phyloP scores from a whole-genome alignment of 2,888 invertebrate species.

The Drosophila merina region DNA sequence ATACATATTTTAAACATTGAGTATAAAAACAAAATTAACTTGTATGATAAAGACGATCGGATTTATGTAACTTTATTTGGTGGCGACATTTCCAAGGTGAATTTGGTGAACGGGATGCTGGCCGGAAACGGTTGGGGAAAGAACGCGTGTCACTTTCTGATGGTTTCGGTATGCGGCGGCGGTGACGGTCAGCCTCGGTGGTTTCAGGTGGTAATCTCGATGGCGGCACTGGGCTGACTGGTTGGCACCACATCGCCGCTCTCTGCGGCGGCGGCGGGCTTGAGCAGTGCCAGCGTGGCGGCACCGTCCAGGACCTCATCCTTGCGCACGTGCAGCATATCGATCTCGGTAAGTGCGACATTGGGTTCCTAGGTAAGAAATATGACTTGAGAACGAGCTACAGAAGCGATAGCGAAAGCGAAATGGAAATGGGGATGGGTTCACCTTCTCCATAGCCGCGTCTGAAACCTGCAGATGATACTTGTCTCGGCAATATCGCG shows the following conservation, averaged over 20 bases:
- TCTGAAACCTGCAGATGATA: slow-evolving; percentile 89
- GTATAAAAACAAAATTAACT: background rate
- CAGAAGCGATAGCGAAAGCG: slow-evolving; percentile 8
- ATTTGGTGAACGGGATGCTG: slow-evolving; percentile 6
- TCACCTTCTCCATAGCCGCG: slow-evolving; percentile 81
- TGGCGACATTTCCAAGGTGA: slow-evolving; percentile 6
- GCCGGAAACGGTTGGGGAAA: slow-evolving; percentile 17
- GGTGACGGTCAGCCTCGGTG: background rate
- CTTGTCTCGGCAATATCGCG: slow-evolving; percentile 88
- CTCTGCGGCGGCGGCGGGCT: slow-evolving; percentile 24
- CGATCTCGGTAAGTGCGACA: slow-evolving; percentile 81
- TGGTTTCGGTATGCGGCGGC: slow-evolving; percentile 1
- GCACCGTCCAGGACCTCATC: slow-evolving; percentile 68
- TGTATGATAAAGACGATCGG: background rate
- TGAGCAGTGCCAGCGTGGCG: slow-evolving; percentile 45
- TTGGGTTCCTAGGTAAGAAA: slow-evolving; percentile 75
- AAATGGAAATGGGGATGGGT: background rate
- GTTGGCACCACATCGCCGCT: slow-evolving; percentile 30
- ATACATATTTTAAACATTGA: too few species aligned
- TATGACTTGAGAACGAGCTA: background rate
- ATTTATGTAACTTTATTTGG: slow-evolving; percentile 26
- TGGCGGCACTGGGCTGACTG: slow-evolving; percentile 24
- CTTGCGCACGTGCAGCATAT: slow-evolving; percentile 80
- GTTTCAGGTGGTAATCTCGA: slow-evolving; percentile 14
- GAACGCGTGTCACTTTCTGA: background rate